A percentile compares a stretch with the other conserved stretches of the same genome.
phyloP scores from a whole-genome alignment of 2,797 vertebrate genomes.

The Acrocephalus scirpaceus region DNA sequence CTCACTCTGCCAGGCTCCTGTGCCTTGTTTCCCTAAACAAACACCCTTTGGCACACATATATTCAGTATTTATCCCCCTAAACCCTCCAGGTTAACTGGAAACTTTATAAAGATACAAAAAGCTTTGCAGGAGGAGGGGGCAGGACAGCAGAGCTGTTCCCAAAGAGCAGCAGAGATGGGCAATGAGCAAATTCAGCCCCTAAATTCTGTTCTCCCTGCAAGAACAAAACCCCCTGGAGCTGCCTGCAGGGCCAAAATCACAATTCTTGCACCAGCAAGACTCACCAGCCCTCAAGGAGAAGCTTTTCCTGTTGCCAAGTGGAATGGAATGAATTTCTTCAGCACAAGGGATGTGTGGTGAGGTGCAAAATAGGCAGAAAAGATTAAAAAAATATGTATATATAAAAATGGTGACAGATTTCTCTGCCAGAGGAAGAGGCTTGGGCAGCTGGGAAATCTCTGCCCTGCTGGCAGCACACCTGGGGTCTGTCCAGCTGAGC shows the following conservation, averaged over 20 bases:
- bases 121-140: background rate
- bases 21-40: background rate
- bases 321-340: background rate
- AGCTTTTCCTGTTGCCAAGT: background rate
- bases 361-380: background rate
- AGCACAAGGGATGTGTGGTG: background rate
- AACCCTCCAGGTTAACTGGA: background rate
- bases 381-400: background rate
- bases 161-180: background rate
- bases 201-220: background rate
- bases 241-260: background rate
- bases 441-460: background rate
- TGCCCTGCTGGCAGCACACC: background rate
- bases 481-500: background rate
- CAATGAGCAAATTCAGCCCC: background rate
- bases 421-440: background rate
- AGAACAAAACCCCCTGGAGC: background rate
- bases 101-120: background rate
- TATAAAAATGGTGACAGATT: background rate
- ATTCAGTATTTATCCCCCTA: background rate
- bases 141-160: accelerated
- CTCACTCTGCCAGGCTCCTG: accelerated
- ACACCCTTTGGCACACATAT: background rate
- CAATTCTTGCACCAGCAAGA: background rate
- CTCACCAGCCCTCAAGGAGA: background rate